Evolutionary conservation across 2,888 invertebrate genomes (phyloP), one percentile per base, ranked within the genome.

Genomic region (Drosophila mettleri): DNA sequence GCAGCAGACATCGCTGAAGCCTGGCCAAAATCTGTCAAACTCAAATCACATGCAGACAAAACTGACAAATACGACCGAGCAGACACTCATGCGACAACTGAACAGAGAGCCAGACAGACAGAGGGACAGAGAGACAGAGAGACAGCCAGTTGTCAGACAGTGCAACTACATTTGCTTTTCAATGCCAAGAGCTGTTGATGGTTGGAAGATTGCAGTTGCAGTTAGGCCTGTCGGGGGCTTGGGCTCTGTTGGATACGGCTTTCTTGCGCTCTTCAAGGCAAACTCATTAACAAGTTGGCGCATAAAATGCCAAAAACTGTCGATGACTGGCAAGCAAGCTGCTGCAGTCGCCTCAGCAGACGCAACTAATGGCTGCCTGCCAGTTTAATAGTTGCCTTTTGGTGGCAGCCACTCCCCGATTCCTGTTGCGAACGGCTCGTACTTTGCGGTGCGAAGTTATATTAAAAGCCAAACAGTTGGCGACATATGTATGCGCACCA

Each of bases 261-360:
- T 43, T 67, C 52, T 51, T 54, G 60, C 43, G 45, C 58, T 27
- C 33, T 39, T 60, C 34, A 48, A 48, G 64, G 69, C 82, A 83
- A 83, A 83, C 83, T 83, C 83, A 87, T 83, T 83, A 83, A 83
- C 83, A 83, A 87, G 77, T 83, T 83, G 83, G 87, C 87, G 78
- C 84, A 86, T 75, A 74, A 80, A 83, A 70, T 80, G 65, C 60
- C 73, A 52, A 82, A 84, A 68, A 58, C 82, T 69, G 82, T 79
- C 78, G 68, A 78, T 79, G 69, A 36, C 68, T 71, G 85, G 79
- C 85, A 79, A 48, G 33, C 31, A 46, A 20, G n/a, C 46, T 20
- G 29, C 46, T 7, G n/a, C 36, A 31, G 39, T 29, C 20, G 48
- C 43, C 24, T 41, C 58, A 61, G 53, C 68, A 79, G 65, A 71